Base-by-base conservation (phyloP, 2,888 invertebrate genomes). In the Leptopilina syphax region DNA sequence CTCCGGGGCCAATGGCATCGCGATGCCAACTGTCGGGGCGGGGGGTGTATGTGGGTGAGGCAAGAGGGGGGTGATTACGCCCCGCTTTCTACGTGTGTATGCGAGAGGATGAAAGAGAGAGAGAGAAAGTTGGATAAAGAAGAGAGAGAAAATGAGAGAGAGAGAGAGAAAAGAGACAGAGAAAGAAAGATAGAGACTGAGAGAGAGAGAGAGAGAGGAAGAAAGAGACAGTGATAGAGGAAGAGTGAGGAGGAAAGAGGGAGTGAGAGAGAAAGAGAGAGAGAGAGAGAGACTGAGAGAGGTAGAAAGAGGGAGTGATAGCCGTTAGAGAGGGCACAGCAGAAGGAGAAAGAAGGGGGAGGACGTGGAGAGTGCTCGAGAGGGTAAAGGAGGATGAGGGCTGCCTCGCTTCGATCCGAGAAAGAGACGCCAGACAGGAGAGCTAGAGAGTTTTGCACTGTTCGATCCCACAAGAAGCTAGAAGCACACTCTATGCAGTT, bases 1-100 rank as follows among this genome's bases (percentile, higher is more conserved):
- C 91, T 89, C 87, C 82, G 84, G 88, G 88, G 87, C 91, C 91
- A 92, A 92, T 92, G 90, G 90, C 89, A 91, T 88, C 85, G 84
- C 89, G 85, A 90, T 90, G 89, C 89, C 89, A 88, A 90, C 87
- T 91, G 90, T 89, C 87, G 87, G 84, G 82, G 86, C 82, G 86
- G 84, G 86, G 84, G 84, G 85, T 85, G 85, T 84, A 81, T 78
- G 81, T 82, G 76, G 82, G 81, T 85, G 83, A 83, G 82, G 83
- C 88, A 85, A 87, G 86, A 85, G 87, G 89, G 34, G 89, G 90
- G 87, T 86, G 88, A 89, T 88, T 89, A 90, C 90, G 90, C 90
- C 89, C 88, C 89, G 82, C 80, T 79, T 78, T 80, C 76, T 82
- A 80, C 79, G 68, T 83, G 82, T 80, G 79, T 84, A 77, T 79